A percentile compares a stretch with the other conserved stretches of the same genome.
These are phyloP conservation scores for Dasyurus viverrinus DNA, from an alignment of 2,113 vertebrate genomes.

Conservation along the genomic window DNA sequence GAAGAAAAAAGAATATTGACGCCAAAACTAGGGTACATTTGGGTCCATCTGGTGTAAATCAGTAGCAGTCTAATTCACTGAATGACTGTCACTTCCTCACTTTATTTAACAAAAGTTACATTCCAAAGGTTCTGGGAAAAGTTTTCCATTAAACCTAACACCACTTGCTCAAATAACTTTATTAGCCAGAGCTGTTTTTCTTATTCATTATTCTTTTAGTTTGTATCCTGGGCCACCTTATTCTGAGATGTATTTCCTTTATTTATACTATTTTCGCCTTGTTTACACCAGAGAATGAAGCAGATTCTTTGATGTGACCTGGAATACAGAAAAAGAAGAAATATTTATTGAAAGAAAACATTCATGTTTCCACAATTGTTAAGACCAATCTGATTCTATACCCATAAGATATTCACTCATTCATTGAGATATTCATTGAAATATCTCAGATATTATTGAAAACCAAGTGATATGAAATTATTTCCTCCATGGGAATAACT, in stretches of 20 bases:
- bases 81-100: background rate
- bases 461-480: conserved; percentile 32
- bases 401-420: conserved; percentile 16
- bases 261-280: background rate
- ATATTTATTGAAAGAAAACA: conserved; percentile 26
- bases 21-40: background rate
- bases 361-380: conserved; percentile 43
- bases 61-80: background rate
- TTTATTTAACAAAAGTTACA: conserved; percentile 7
- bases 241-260: background rate
- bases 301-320: background rate
- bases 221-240: background rate
- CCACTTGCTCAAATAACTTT: background rate
- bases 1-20: background rate
- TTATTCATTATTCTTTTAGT: background rate
- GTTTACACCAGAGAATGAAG: background rate
- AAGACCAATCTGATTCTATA: conserved; percentile 10
- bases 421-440: conserved; percentile 16
- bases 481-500: conserved; percentile 40
- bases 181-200: background rate
- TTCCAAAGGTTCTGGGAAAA: background rate
- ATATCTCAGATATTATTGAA: conserved; percentile 29
- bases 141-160: conserved; percentile 23
- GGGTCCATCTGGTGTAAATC: background rate
- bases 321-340: conserved; percentile 18